A percentile compares a stretch with the other conserved stretches of the same genome.
phyloP scores from a whole-genome alignment of 2,113 vertebrate genomes.

The Crotophaga sulcirostris region DNA sequence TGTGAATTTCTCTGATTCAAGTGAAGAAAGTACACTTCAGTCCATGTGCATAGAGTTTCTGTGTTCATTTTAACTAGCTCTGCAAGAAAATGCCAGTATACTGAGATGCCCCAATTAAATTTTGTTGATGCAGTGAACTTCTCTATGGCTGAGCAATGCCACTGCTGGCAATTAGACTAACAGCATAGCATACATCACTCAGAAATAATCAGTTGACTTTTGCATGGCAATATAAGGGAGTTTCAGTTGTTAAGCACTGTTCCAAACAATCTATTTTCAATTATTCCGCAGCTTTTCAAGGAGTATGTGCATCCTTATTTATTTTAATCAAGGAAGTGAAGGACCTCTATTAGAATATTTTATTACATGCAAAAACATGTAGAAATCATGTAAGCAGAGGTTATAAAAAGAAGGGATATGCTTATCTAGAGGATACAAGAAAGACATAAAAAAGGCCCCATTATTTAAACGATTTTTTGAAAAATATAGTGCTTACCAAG shows the following conservation, averaged over 20 bases:
- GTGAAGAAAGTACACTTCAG: constrained; percentile 32
- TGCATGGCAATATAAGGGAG: neutral
- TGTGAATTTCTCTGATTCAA: constrained; percentile 38
- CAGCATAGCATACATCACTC: constrained; percentile 14
- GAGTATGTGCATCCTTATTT: neutral
- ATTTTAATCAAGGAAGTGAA: constrained; percentile 32
- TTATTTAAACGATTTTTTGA: neutral
- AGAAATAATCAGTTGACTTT: constrained; percentile 46
- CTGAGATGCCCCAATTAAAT: constrained; percentile 67
- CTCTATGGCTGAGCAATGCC: constrained; percentile 16
- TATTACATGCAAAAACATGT: neutral
- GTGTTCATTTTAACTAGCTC: constrained; percentile 35
- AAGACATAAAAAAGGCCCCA: neutral
- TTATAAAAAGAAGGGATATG: neutral
- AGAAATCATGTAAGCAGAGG: neutral
- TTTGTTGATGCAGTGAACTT: constrained; percentile 58
- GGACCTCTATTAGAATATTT: neutral
- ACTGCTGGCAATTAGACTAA: constrained; percentile 32
- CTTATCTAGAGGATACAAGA: neutral
- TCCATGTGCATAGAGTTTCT: neutral
- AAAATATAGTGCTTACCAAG: constrained; percentile 1
- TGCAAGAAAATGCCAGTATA: constrained; percentile 29
- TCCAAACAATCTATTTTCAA: neutral
- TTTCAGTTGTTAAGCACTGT: neutral
- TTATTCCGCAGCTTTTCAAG: constrained; percentile 6